phyloP scores from a whole-genome alignment of 2,888 invertebrate genomes.

The Leptarthrus brevirostris region DNA sequence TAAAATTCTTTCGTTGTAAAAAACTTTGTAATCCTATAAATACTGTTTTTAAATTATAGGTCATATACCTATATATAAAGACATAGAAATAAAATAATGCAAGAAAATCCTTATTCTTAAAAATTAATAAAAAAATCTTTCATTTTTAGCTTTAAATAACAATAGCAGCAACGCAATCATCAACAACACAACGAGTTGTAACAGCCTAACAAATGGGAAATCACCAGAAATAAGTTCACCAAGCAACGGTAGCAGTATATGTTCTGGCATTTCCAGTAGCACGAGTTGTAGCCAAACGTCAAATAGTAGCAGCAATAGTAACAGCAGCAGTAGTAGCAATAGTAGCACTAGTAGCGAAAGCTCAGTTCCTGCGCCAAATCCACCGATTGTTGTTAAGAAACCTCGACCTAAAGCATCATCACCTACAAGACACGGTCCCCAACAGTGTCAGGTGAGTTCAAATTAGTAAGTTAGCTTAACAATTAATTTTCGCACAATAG shows the following conservation, averaged over 20 bases:
- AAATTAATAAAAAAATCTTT: no score
- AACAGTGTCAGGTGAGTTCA: slow-evolving; percentile 84
- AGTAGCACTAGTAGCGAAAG: slow-evolving; percentile 50
- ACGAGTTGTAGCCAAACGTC: slow-evolving; percentile 46
- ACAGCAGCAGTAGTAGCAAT: slow-evolving; percentile 50
- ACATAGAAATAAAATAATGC: no score
- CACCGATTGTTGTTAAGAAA: slow-evolving; percentile 71
- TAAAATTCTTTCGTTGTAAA: no score
- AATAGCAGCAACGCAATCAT: slow-evolving; percentile 49
- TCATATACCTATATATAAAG: no score
- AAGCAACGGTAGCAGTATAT: slow-evolving; percentile 60
- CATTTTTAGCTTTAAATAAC: slow-evolving; percentile 52
- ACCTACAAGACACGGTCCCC: slow-evolving; percentile 90
- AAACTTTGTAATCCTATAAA: no score
- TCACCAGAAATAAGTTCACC: slow-evolving; percentile 25
- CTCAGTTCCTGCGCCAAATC: slow-evolving; percentile 57
- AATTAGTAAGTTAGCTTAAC: not conserved
- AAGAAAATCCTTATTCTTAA: no score
- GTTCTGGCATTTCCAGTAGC: slow-evolving; percentile 58
- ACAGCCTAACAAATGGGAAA: slow-evolving; percentile 46
- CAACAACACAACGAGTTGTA: slow-evolving; percentile 52
- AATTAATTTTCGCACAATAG: no score
- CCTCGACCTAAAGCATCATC: slow-evolving; percentile 87
- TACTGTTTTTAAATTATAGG: no score
- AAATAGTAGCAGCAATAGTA: slow-evolving; percentile 57